A percentile compares a stretch with the other conserved stretches of the same genome.
Evolutionary conservation across 2,888 invertebrate genomes (phyloP).

Genomic region (Hymenopus coronatus): DNA sequence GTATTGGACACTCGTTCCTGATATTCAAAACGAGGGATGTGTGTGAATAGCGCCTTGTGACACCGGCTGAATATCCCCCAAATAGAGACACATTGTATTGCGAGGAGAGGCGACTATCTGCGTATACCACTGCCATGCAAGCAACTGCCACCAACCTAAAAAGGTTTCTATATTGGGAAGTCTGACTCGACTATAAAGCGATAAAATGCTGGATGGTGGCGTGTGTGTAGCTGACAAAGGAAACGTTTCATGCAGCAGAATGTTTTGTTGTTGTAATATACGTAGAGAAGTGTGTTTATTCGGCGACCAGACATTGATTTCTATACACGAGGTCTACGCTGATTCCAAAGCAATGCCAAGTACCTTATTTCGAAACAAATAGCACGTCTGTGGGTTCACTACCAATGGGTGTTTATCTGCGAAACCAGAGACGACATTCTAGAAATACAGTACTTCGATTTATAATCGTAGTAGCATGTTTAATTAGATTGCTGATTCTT

Average conservation of each 20-base stretch:
- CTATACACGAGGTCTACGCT: not conserved
- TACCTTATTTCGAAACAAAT: too few relatives aligned
- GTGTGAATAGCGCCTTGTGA: not conserved
- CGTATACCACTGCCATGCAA: not conserved
- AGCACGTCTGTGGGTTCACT: too few relatives aligned
- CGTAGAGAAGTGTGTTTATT: not conserved
- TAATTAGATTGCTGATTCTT: too few relatives aligned
- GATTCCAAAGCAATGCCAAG: not conserved
- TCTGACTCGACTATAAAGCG: constrained; percentile 4
- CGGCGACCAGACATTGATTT: not conserved
- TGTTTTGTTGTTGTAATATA: not conserved
- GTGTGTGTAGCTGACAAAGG: constrained; percentile 12
- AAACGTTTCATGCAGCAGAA: not conserved
- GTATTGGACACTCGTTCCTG: not conserved
- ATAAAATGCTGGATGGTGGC: not conserved
- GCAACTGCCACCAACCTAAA: not conserved
- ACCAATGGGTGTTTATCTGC: too few relatives aligned
- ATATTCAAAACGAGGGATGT: not conserved
- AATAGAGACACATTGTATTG: constrained; percentile 23
- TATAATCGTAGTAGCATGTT: too few relatives aligned
- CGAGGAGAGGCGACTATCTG: not conserved
- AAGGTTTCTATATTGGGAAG: not conserved
- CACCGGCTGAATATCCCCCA: constrained; percentile 18
- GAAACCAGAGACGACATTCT: too few relatives aligned
- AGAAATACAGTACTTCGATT: too few relatives aligned